Percentiles rank a stretch among this genome's conserved stretches.
Evolutionary conservation across 2,888 invertebrate species (phyloP).

Genomic region (Campoletis raptor): DNA sequence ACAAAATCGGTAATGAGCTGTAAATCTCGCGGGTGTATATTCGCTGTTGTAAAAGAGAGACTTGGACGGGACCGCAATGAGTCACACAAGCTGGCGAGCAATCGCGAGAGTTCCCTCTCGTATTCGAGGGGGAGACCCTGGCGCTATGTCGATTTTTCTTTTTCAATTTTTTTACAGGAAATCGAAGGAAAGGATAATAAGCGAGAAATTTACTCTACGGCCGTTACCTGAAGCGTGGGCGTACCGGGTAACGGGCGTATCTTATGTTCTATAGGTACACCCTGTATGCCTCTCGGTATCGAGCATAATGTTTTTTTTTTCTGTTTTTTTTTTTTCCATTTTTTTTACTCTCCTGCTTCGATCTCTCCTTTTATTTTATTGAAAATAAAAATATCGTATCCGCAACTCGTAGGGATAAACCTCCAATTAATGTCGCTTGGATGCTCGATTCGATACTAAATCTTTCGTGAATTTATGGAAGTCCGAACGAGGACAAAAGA

Average conservation of each 20-base stretch:
- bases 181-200: slow-evolving; percentile 84
- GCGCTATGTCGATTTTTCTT: slow-evolving; percentile 71
- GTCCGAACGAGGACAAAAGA: not conserved
- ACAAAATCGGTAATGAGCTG: slow-evolving; percentile 84
- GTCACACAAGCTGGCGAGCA: slow-evolving; percentile 57
- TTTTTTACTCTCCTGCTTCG: slow-evolving; percentile 31
- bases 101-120: slow-evolving; percentile 47
- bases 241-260: slow-evolving; percentile 69
- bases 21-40: slow-evolving; percentile 79
- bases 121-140: slow-evolving; percentile 58
- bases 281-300: slow-evolving; percentile 53
- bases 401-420: slow-evolving; percentile 51
- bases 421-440: slow-evolving; percentile 59
- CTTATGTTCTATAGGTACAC: slow-evolving; percentile 48
- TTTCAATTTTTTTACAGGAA: slow-evolving; percentile 74
- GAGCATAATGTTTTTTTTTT: slow-evolving; percentile 17
- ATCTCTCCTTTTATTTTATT: slow-evolving; percentile 56
- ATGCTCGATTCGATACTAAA: slow-evolving; percentile 24
- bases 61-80: slow-evolving; percentile 69
- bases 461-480: slow-evolving; percentile 13
- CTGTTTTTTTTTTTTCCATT: not conserved
- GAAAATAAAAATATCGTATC: slow-evolving; percentile 60
- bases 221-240: slow-evolving; percentile 75
- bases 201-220: slow-evolving; percentile 82
- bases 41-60: slow-evolving; percentile 59